Evolutionary conservation across 2,797 vertebrate genomes (phyloP), one percentile per base, ranked within the genome.

Genomic region (Hippocampus kuda): DNA sequence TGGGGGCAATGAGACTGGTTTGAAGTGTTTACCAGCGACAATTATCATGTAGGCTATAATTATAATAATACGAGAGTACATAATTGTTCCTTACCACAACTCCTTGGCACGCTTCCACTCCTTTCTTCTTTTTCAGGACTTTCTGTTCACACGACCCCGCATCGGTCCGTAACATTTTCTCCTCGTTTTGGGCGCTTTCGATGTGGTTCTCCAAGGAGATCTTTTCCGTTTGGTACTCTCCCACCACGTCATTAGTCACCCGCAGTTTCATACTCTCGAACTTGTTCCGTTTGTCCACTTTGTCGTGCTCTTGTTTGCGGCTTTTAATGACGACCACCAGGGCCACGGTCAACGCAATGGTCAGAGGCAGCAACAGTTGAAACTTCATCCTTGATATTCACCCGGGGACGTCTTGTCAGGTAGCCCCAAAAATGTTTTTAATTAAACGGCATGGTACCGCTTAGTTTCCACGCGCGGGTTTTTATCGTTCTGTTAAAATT

Each of bases 161-260:
- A 0, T 72, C 53, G 0, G 51, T 16, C 20, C 22, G 46, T 62
- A 83, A 22, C 0, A 0, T 2, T 0, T 46, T 59, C 0, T 54
- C 0, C 0, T 65, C 44, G 0, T 0, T 24, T 0, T 44, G 7
- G 1, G 0, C 3, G 10, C 24, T 66, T 0, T 74, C 68, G 15
- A 88, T 0, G 3, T 3, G 0, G 0, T 4, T 6, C 9, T 38
- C 15, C 1, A 0, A 4, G 3, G 67, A 27, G 0, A 0, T 0
- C 1, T 53, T 3, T 10, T 87, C 83, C 0, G 0, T 49, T 20
- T 59, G 2, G 11, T 79, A 84, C 46, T 90, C 89, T 4, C 0
- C 3, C 70, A 91, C 66, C n/a, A 91, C 71, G 1, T 89, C 89
- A 5, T 1, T 0, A 9, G 78, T 79, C 62, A 90, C 85, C 22